These are phyloP conservation scores for Benitochromis conjunctus DNA, from an alignment of 2,113 vertebrate genomes.

Conservation along the genomic window DNA sequence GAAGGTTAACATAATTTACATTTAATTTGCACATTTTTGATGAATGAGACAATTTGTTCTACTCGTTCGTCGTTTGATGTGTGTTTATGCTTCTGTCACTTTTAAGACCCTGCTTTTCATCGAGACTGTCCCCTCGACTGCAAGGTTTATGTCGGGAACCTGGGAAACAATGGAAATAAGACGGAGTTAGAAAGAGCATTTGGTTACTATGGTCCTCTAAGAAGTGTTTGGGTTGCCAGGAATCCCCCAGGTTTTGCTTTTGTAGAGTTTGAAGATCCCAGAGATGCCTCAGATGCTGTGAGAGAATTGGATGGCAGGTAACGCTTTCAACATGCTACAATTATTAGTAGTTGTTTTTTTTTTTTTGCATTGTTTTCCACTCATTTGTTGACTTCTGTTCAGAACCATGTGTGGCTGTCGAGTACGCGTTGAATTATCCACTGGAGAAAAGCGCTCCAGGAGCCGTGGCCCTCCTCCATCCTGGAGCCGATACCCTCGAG, in stretches of 20 bases:
- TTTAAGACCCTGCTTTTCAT: constrained; percentile 78
- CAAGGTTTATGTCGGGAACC: constrained; percentile 98
- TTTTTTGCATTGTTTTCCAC: not conserved
- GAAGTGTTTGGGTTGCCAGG: constrained; percentile 96
- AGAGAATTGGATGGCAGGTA: constrained; percentile 98
- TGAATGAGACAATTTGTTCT: not conserved
- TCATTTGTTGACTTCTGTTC: not conserved
- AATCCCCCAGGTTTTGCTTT: constrained; percentile 98
- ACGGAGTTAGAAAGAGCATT: constrained; percentile 93
- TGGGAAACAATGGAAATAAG: constrained; percentile 98
- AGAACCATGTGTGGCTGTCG: constrained; percentile 92
- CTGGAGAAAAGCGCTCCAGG: constrained; percentile 91
- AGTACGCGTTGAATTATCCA: constrained; percentile 92
- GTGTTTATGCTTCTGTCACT: not conserved
- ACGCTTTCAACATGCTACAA: not conserved
- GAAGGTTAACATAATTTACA: not conserved
- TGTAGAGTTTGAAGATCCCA: constrained; percentile 96
- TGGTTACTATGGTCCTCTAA: constrained; percentile 94
- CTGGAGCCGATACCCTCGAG: constrained; percentile 89
- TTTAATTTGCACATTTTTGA: not conserved
- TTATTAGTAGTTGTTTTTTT: not conserved
- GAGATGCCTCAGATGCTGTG: constrained; percentile 97
- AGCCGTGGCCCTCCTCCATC: constrained; percentile 91
- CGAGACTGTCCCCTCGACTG: constrained; percentile 96
- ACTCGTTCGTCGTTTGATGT: not conserved